Conservation (phyloP, 1,140 invertebrate species). For the Anastatus disparis region DNA sequence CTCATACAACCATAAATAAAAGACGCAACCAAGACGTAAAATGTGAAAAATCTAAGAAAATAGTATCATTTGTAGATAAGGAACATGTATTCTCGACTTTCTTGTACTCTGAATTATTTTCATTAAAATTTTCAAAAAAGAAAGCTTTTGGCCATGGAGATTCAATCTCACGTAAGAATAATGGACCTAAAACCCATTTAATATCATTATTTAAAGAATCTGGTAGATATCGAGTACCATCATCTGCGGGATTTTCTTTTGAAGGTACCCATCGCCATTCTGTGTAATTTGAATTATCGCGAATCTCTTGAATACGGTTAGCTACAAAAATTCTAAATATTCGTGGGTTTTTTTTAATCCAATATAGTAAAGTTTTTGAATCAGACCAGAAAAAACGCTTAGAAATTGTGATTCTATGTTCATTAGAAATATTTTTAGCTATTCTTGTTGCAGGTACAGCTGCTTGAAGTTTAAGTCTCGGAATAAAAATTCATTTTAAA, state of each 20-base stretch:
- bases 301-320: slow-evolving; percentile 58
- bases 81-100: too few species aligned
- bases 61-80: too few species aligned
- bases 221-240: slow-evolving; percentile 31
- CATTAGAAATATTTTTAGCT: too few species aligned
- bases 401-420: neutral
- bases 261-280: slow-evolving; percentile 50
- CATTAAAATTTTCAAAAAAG: too few species aligned
- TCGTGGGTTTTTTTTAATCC: neutral
- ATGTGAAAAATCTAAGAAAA: too few species aligned
- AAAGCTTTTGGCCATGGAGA: neutral
- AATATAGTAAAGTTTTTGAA: neutral
- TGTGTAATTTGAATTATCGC: slow-evolving; percentile 31
- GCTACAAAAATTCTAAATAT: slow-evolving; percentile 57
- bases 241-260: slow-evolving; percentile 49
- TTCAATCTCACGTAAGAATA: neutral
- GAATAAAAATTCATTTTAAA: neutral
- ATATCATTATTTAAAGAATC: too few species aligned
- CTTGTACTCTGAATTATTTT: too few species aligned
- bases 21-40: too few species aligned
- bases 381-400: neutral
- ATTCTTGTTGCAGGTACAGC: neutral
- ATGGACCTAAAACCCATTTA: neutral
- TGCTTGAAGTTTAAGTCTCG: neutral
- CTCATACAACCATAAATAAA: too few species aligned